Conservation (phyloP, 2,113 vertebrate species). For the Lagopus leucura region DNA sequence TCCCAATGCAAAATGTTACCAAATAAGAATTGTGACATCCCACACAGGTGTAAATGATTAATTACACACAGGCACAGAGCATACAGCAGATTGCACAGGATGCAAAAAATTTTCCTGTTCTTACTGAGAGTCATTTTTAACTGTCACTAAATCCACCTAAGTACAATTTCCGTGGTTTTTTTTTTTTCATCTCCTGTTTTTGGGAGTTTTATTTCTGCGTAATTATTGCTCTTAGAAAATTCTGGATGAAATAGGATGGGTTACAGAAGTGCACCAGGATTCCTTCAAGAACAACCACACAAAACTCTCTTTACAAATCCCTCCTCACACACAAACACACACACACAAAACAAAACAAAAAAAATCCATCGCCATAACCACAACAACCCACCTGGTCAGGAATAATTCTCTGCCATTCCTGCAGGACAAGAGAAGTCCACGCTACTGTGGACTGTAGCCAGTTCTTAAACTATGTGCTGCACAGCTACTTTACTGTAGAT, state of each 20-base stretch:
- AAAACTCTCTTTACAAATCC: neutral
- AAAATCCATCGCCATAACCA: neutral
- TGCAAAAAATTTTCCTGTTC: neutral
- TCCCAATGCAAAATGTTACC: neutral
- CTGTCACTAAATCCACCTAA: neutral
- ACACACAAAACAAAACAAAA: neutral
- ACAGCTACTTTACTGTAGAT: neutral
- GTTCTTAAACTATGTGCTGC: neutral
- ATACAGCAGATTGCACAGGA: neutral
- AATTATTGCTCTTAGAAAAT: neutral
- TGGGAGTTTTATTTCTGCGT: neutral
- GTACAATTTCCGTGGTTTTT: neutral
- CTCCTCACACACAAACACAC: too few species aligned
- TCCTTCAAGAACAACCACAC: neutral
- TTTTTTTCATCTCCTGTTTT: neutral
- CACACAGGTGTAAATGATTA: slow-evolving; percentile 7
- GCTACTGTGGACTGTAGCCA: neutral
- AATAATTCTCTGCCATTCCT: neutral
- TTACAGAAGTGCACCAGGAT: neutral
- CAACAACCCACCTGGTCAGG: neutral
- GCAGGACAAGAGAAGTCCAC: neutral
- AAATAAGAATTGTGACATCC: neutral
- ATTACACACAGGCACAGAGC: neutral
- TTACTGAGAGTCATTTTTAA: slow-evolving; percentile 4
- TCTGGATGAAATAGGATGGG: neutral